Evolutionary conservation across 2,797 vertebrate genomes (phyloP).

Genomic region (Aldrovandia affinis): DNA sequence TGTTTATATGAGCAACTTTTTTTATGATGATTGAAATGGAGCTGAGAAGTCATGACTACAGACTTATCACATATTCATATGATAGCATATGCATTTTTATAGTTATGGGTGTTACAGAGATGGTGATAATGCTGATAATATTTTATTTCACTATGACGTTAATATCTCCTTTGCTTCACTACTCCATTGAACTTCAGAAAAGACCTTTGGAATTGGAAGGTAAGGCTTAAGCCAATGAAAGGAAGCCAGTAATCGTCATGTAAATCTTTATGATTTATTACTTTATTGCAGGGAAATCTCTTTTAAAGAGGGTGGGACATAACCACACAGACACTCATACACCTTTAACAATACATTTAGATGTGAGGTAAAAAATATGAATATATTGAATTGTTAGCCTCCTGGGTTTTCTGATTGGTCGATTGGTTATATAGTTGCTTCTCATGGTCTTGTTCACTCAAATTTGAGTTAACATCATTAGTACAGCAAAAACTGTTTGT

Average conservation of each 20-base stretch:
- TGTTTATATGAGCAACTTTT: too few species aligned
- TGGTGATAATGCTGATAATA: background rate
- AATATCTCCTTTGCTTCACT: background rate
- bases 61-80: background rate
- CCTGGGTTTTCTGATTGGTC: too few species aligned
- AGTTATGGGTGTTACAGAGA: background rate
- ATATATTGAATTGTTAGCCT: too few species aligned
- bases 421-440: too few species aligned
- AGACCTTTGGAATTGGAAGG: background rate
- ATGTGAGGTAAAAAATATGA: too few species aligned
- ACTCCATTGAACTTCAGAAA: background rate
- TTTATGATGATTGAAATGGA: too few species aligned
- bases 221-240: background rate
- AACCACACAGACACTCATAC: too few species aligned
- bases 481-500: background rate
- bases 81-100: background rate
- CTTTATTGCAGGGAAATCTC: background rate
- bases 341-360: too few species aligned
- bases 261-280: background rate
- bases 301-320: background rate
- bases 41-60: background rate
- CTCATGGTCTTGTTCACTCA: background rate
- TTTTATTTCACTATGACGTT: background rate
- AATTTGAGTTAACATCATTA: background rate
- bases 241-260: background rate